Conservation (phyloP, 1,140 invertebrate genomes). For the Mercenaria mercenaria region DNA sequence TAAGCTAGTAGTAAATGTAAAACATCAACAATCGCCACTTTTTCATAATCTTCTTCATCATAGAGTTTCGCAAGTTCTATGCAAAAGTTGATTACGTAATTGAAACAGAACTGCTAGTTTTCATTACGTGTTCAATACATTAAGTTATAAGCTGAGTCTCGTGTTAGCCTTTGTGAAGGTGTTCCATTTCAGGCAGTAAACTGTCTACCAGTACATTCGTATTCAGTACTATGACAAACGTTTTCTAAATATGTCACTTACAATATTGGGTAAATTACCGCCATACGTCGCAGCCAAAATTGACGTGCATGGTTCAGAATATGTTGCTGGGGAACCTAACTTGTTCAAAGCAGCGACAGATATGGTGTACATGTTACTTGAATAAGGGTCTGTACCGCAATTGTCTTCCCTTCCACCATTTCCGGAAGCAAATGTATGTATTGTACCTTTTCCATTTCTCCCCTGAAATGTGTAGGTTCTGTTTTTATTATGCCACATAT, state of each 20-base stretch:
- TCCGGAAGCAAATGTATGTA: constrained; percentile 37
- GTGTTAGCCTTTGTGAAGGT: too few species aligned
- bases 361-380: constrained; percentile 29
- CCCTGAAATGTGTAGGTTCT: not conserved
- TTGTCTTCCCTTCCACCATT: not conserved
- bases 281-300: not conserved
- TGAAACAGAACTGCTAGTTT: too few species aligned
- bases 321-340: not conserved
- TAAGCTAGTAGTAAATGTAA: not conserved
- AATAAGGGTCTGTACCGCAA: constrained; percentile 5
- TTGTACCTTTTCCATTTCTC: constrained; percentile 8
- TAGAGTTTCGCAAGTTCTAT: too few species aligned
- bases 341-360: not conserved
- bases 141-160: not conserved
- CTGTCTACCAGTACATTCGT: too few species aligned
- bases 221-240: too few species aligned
- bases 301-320: not conserved
- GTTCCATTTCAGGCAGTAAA: too few species aligned
- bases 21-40: not conserved
- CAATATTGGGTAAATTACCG: not conserved
- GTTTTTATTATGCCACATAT: too few species aligned
- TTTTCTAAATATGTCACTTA: not conserved
- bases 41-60: too few species aligned
- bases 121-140: not conserved
- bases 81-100: too few species aligned